Conservation (phyloP, 53 echinoderm and acorn worm genomes). For the Holothuria leucospilota region DNA sequence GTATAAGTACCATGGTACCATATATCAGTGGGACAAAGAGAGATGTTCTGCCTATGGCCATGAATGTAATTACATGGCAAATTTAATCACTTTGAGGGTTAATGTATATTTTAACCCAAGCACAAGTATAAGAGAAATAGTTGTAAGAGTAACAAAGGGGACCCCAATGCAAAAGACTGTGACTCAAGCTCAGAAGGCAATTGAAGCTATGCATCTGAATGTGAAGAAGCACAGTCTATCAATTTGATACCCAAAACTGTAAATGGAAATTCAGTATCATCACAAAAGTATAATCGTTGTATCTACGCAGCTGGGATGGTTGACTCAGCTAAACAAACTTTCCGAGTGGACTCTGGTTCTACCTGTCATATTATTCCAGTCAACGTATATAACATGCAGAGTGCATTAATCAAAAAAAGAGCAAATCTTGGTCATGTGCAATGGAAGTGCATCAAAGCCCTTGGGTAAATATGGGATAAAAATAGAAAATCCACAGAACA, state of each 20-base stretch:
- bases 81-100: slow-evolving; percentile 46
- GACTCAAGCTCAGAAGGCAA: not conserved
- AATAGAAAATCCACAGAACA: not conserved
- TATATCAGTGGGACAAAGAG: slow-evolving; percentile 53
- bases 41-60: slow-evolving; percentile 59
- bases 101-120: not conserved
- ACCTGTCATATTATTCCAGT: slow-evolving; percentile 61
- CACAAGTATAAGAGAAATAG: not conserved
- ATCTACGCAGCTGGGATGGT: too few species aligned
- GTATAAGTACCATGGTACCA: slow-evolving; percentile 56
- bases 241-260: not conserved
- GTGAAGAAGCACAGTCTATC: slow-evolving; percentile 2
- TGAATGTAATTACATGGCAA: not conserved
- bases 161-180: not conserved
- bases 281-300: too few species aligned
- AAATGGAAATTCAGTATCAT: too few species aligned
- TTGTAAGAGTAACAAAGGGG: not conserved
- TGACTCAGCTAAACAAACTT: too few species aligned
- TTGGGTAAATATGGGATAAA: slow-evolving; percentile 49
- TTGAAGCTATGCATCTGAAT: slow-evolving; percentile 8
- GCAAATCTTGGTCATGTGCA: slow-evolving; percentile 55
- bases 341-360: slow-evolving; percentile 55
- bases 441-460: slow-evolving; percentile 58
- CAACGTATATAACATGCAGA: not conserved
- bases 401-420: slow-evolving; percentile 12